Conservation (phyloP, 2,113 vertebrate species). For the Nibea albiflora region DNA sequence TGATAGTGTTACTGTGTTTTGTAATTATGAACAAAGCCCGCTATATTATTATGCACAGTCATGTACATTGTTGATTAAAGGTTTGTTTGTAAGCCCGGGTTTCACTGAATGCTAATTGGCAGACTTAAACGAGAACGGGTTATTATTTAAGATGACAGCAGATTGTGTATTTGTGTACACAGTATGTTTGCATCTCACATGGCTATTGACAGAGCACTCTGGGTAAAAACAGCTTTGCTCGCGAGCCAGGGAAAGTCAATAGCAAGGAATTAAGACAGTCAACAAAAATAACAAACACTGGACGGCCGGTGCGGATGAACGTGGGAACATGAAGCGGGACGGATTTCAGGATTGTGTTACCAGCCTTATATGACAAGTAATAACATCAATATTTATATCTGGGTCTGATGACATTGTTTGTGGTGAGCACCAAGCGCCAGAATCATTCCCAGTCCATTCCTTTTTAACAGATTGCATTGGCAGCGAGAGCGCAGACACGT, state of each 20-base stretch:
- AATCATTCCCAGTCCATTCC: slow-evolving; percentile 60
- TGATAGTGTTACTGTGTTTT: slow-evolving; percentile 30
- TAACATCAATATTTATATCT: slow-evolving; percentile 53
- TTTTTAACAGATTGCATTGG: slow-evolving; percentile 71
- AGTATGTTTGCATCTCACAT: slow-evolving; percentile 49
- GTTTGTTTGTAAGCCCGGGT: slow-evolving; percentile 52
- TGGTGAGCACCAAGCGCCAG: slow-evolving; percentile 32
- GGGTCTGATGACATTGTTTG: slow-evolving; percentile 55
- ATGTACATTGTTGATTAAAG: slow-evolving; percentile 59
- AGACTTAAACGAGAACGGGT: slow-evolving; percentile 46
- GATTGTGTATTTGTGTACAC: slow-evolving; percentile 47
- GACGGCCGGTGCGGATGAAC: background rate
- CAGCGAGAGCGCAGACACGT: slow-evolving; percentile 69
- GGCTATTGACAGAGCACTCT: slow-evolving; percentile 49
- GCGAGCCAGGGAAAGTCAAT: slow-evolving; percentile 50
- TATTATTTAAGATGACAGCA: slow-evolving; percentile 56
- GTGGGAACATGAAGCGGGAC: slow-evolving; percentile 5
- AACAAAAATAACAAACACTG: slow-evolving; percentile 46
- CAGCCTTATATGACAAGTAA: slow-evolving; percentile 26
- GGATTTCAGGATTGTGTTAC: slow-evolving; percentile 35
- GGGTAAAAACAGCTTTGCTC: slow-evolving; percentile 37
- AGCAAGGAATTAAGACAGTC: slow-evolving; percentile 49
- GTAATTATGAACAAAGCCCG: slow-evolving; percentile 31
- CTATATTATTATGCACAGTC: slow-evolving; percentile 54
- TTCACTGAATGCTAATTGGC: slow-evolving; percentile 54